Conservation (phyloP, 2,888 invertebrate species). For the Macropis europaea region DNA sequence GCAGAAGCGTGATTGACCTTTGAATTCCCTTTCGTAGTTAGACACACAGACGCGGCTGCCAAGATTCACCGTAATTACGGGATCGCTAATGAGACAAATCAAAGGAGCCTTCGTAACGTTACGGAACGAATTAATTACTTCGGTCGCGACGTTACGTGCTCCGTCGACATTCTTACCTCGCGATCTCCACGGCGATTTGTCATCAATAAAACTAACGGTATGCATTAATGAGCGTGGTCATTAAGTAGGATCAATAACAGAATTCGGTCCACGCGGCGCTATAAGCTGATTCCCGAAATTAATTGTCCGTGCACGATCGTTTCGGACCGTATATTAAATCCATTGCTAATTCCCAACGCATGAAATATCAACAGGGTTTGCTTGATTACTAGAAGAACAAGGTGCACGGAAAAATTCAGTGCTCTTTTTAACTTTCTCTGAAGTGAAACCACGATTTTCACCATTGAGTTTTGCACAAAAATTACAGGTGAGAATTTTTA, state of each 20-base stretch:
- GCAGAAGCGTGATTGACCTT: conserved; percentile 29
- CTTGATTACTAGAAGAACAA: too few species aligned
- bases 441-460: too few species aligned
- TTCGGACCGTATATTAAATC: conserved; percentile 3
- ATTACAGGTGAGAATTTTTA: too few species aligned
- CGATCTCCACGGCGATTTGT: conserved; percentile 18
- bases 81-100: conserved; percentile 57
- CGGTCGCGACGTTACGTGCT: conserved; percentile 5
- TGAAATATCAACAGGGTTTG: neutral
- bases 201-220: conserved; percentile 7
- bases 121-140: conserved; percentile 42
- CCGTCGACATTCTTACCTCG: conserved; percentile 14
- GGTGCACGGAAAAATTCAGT: too few species aligned
- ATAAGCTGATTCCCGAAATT: conserved; percentile 12
- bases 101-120: conserved; percentile 26
- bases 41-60: conserved; percentile 23
- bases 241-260: conserved; percentile 36
- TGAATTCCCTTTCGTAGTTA: conserved; percentile 15
- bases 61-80: conserved; percentile 49
- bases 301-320: conserved; percentile 5
- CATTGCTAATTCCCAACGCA: neutral
- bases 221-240: conserved; percentile 26
- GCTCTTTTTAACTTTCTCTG: too few species aligned
- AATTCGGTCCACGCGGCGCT: neutral
- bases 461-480: too few species aligned